phyloP scores from a whole-genome alignment of 2,113 vertebrate genomes.

The Microcebus jonahi region DNA sequence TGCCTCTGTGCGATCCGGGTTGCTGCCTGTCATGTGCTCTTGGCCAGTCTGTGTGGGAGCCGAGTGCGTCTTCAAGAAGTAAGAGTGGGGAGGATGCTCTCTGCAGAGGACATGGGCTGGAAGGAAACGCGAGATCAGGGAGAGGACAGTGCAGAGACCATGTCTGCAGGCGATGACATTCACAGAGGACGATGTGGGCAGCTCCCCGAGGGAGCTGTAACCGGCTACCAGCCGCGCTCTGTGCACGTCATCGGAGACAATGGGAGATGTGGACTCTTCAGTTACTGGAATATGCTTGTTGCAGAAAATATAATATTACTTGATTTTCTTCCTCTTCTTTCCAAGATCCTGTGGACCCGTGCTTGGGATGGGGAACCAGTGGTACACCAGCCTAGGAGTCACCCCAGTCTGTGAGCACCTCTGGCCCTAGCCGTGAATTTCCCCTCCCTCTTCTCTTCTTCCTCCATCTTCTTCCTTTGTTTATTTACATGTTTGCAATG shows the following conservation, averaged over 20 bases:
- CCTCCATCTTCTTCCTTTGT: not conserved
- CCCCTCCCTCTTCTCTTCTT: not conserved
- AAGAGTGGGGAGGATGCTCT: not conserved
- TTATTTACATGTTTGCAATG: not conserved
- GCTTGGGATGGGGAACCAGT: not conserved
- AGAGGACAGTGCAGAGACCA: not conserved
- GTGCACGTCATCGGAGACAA: not conserved
- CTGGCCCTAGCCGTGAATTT: no score
- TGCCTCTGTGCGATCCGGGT: not conserved
- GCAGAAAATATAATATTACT: not conserved
- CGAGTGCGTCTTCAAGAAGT: not conserved
- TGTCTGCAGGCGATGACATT: no score
- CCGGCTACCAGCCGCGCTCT: not conserved
- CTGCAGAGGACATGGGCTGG: rapidly evolving
- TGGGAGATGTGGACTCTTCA: not conserved
- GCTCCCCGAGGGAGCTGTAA: not conserved
- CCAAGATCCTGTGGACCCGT: not conserved
- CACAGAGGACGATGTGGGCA: not conserved
- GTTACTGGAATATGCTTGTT: not conserved
- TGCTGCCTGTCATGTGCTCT: not conserved
- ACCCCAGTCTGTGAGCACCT: not conserved
- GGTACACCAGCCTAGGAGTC: not conserved
- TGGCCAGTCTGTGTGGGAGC: not conserved
- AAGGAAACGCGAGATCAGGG: not conserved
- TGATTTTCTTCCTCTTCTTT: not conserved